These are phyloP conservation scores for Melangyna quadrimaculata DNA, from an alignment of 2,888 invertebrate genomes.

Conservation along the genomic window DNA sequence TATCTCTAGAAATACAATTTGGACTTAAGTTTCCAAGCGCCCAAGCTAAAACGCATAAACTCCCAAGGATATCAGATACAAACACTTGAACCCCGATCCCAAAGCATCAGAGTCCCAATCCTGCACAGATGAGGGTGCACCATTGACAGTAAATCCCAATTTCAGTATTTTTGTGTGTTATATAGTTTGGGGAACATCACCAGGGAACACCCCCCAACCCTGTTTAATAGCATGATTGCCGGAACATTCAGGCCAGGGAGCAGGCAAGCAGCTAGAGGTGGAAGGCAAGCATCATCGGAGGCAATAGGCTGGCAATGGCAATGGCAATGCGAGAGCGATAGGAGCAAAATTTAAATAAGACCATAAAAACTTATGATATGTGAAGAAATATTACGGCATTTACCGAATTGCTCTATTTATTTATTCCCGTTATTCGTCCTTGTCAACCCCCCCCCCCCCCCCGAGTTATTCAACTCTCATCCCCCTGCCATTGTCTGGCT, in stretches of 20 bases:
- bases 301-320: conserved; percentile 61
- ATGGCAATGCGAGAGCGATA: conserved; percentile 53
- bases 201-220: background rate
- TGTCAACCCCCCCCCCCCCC: too few species aligned
- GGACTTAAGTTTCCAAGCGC: conserved; percentile 59
- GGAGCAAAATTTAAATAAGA: conserved; percentile 75
- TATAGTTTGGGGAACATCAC: background rate
- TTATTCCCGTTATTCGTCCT: conserved; percentile 61
- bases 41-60: conserved; percentile 61
- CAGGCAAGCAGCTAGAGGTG: background rate
- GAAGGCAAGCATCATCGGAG: background rate
- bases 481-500: background rate
- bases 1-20: conserved; percentile 31
- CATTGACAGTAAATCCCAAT: conserved; percentile 66
- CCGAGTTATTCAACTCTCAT: background rate
- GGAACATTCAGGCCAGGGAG: conserved; percentile 50
- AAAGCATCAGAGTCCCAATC: background rate
- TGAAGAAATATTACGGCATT: conserved; percentile 80
- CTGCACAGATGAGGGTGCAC: conserved; percentile 43
- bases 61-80: conserved; percentile 66
- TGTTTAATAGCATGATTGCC: conserved; percentile 56
- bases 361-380: conserved; percentile 81
- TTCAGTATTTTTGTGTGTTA: conserved; percentile 21
- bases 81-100: conserved; percentile 58
- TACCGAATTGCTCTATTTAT: conserved; percentile 74